A percentile compares a stretch with the other conserved stretches of the same genome.
Conservation (phyloP, 1,140 invertebrate species). For the Drosophila willistoni region DNA sequence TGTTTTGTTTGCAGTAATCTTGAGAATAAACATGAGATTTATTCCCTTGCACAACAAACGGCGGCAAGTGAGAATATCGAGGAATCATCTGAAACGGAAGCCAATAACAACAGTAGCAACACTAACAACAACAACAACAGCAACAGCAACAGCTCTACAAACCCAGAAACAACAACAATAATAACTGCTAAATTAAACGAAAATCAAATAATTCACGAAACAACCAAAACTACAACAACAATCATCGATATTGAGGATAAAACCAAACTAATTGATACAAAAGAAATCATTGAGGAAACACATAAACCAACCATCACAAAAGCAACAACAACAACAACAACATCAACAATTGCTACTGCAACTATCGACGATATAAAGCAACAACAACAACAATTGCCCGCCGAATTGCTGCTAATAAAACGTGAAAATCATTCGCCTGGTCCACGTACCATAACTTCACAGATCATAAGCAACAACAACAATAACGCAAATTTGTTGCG, state of each 20-base stretch:
- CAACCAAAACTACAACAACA: constrained; percentile 28
- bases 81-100: constrained; percentile 45
- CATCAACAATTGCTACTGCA: constrained; percentile 18
- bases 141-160: constrained; percentile 7
- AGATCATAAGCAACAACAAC: constrained; percentile 38
- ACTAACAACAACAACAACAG: constrained; percentile 39
- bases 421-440: constrained; percentile 64
- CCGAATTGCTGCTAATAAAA: constrained; percentile 59
- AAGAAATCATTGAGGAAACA: constrained; percentile 34
- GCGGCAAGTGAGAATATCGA: constrained; percentile 75
- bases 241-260: constrained; percentile 46
- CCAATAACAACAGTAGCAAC: constrained; percentile 40
- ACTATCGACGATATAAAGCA: constrained; percentile 26
- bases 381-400: constrained; percentile 39
- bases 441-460: constrained; percentile 66
- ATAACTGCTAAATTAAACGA: constrained; percentile 16
- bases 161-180: constrained; percentile 40
- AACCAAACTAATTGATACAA: constrained; percentile 45
- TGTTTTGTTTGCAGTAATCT: constrained; percentile 88
- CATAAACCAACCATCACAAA: constrained; percentile 17
- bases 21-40: constrained; percentile 93
- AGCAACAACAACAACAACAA: constrained; percentile 13
- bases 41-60: constrained; percentile 89
- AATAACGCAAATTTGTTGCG: constrained; percentile 38
- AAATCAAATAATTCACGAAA: constrained; percentile 16